Evolutionary conservation across 1,140 invertebrate genomes (phyloP).

Genomic region (Drosophila yakuba): DNA sequence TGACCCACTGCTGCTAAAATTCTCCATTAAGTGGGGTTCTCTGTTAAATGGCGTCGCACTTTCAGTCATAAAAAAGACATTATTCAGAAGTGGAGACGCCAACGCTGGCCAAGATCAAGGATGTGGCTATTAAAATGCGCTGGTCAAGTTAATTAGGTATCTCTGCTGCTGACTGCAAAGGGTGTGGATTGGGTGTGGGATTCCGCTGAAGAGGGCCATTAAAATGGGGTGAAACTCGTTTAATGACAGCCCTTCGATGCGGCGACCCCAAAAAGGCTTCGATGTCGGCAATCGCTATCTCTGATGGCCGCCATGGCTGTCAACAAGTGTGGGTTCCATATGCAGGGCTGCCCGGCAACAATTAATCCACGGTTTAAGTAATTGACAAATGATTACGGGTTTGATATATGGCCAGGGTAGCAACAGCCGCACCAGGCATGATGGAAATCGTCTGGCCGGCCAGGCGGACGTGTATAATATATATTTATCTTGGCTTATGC

Average conservation of each 20-base stretch:
- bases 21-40: slow-evolving; percentile 11
- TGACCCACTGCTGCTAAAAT: neutral
- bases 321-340: slow-evolving; percentile 41
- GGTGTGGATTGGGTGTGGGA: neutral
- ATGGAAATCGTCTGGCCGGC: slow-evolving; percentile 37
- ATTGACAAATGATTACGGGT: slow-evolving; percentile 80
- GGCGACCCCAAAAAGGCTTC: slow-evolving; percentile 25
- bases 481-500: slow-evolving; percentile 58
- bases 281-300: slow-evolving; percentile 43
- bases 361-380: slow-evolving; percentile 80
- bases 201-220: slow-evolving; percentile 25
- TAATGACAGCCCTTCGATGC: slow-evolving; percentile 70
- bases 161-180: neutral
- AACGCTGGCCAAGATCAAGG: slow-evolving; percentile 46
- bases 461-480: slow-evolving; percentile 10
- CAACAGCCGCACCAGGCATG: slow-evolving; percentile 33
- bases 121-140: slow-evolving; percentile 38
- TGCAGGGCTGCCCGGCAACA: slow-evolving; percentile 45
- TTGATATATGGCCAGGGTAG: slow-evolving; percentile 59
- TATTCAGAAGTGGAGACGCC: slow-evolving; percentile 21
- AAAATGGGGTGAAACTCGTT: slow-evolving; percentile 9
- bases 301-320: slow-evolving; percentile 60
- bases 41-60: slow-evolving; percentile 30
- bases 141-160: slow-evolving; percentile 40
- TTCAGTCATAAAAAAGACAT: slow-evolving; percentile 34